Evolutionary conservation across 2,888 invertebrate genomes (phyloP), one percentile per base, ranked within the genome.

Genomic region (Carcina quercana): DNA sequence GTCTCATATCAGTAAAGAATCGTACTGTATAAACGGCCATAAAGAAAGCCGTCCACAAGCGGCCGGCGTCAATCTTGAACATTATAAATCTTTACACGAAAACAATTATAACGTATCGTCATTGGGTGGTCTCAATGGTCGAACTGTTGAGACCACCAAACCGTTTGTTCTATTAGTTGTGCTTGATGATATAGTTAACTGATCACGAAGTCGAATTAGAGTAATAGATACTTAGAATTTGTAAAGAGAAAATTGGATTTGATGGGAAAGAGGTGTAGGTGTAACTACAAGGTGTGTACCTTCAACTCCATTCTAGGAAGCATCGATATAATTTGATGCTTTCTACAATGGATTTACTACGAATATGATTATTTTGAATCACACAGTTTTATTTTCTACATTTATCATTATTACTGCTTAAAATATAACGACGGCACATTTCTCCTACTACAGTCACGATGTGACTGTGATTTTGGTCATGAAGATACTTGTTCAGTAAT

Each of bases 91-190:
- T 63, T 61, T 57, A 59, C 59, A 56, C 47, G 45, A 53, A 57
- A 66, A 65, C 66, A 70, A 73, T 72, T 68, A 70, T 56, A 56
- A 45, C 47, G 47, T 50, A 48, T 47, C 44, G 34, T 33, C 50
- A 35, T 47, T 64, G 68, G 68, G 72, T 70, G 69, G 70, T 71
- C 34, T 12, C 29, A 14, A 34, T 43, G 40, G 45, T n/a, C n/a
- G n/a, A n/a, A n/a, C n/a, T n/a, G n/a, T n/a, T n/a, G n/a, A n/a
- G 72, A 67, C 68, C 71, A 75, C 67, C 67, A 45, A 61, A 70
- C 53, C 43, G 50, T 48, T 53, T 50, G 54, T 47, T 46, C 43
- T 47, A 49, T 50, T 47, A 47, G n/a, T n/a, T n/a, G n/a, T n/a
- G n/a, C 42, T 38, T 45, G 46, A 56, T 59, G 50, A 53, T 47